Percentiles rank a stretch among this genome's conserved stretches.
Evolutionary conservation across 1,140 invertebrate species (phyloP).

Genomic region (Brachystomella parvula): DNA sequence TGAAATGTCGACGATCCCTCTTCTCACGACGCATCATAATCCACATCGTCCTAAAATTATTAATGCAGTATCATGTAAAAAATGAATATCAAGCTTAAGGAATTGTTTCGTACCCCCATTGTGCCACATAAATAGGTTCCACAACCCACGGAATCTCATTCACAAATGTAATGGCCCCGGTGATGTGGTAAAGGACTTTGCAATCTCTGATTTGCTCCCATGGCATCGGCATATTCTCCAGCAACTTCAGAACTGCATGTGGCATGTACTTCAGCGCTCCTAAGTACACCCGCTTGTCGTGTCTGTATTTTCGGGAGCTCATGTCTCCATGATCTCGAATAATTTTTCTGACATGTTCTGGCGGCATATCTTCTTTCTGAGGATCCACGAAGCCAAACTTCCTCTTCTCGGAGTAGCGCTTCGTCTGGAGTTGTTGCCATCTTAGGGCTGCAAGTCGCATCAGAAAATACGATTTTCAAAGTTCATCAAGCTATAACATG

Average conservation of each 20-base stretch:
- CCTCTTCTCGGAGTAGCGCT: slow-evolving; percentile 93
- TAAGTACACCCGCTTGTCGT: slow-evolving; percentile 97
- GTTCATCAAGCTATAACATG: background rate
- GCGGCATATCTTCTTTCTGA: slow-evolving; percentile 99
- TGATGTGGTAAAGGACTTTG: slow-evolving; percentile 94
- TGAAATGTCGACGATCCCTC: slow-evolving; percentile 95
- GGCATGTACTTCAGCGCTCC: slow-evolving; percentile 99
- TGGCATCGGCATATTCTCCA: slow-evolving; percentile 99
- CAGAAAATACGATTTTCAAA: background rate
- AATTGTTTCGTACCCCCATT: slow-evolving; percentile 78
- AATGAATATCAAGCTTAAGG: background rate
- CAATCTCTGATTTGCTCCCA: slow-evolving; percentile 99
- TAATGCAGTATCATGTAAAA: background rate
- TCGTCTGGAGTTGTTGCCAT: slow-evolving; percentile 97
- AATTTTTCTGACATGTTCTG: slow-evolving; percentile 97
- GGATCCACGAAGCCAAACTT: slow-evolving; percentile 99
- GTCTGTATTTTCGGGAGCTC: slow-evolving; percentile 96
- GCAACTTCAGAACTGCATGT: slow-evolving; percentile 94
- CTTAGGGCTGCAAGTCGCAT: slow-evolving; percentile 65
- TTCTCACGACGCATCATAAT: slow-evolving; percentile 99
- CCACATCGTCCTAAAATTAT: slow-evolving; percentile 92
- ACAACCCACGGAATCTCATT: slow-evolving; percentile 99
- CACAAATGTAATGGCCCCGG: slow-evolving; percentile 99
- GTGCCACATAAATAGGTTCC: slow-evolving; percentile 97
- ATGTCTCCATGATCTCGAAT: slow-evolving; percentile 99